These are phyloP conservation scores for Engystomops pustulosus DNA, from an alignment of 2,113 vertebrate genomes.

Conservation along the genomic window DNA sequence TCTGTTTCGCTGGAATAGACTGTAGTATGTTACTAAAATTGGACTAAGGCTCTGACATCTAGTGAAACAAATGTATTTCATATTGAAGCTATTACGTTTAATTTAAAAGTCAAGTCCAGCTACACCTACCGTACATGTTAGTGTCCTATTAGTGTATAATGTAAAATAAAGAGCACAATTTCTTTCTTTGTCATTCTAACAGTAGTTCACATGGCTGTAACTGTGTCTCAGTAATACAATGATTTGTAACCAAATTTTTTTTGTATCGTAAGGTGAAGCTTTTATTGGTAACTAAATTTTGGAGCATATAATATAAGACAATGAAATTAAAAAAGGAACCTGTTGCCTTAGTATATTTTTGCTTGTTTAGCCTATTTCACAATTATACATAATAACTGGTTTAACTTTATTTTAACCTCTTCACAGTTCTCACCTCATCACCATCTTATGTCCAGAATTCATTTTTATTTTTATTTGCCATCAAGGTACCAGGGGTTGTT, in stretches of 20 bases:
- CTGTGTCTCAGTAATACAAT: not conserved
- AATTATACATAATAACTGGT: too few species aligned
- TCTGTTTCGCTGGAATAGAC: constrained; percentile 36
- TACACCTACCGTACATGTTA: not conserved
- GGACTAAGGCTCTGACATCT: constrained; percentile 1
- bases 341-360: not conserved
- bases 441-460: too few species aligned
- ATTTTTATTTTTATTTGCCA: too few species aligned
- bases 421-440: too few species aligned
- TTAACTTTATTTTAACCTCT: too few species aligned
- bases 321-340: not conserved
- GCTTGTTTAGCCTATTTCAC: not conserved
- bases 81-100: not conserved
- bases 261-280: not conserved
- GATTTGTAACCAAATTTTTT: not conserved
- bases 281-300: not conserved
- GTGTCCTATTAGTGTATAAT: not conserved
- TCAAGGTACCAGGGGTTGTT: too few species aligned
- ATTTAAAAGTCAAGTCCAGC: constrained; percentile 6
- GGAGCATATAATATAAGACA: not conserved
- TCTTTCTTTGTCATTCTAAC: not conserved
- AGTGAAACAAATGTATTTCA: constrained; percentile 1
- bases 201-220: not conserved
- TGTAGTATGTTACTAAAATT: constrained; percentile 23
- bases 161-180: not conserved